Evolutionary conservation across 2,797 vertebrate genomes (phyloP).

Genomic region (Chrosomus eos): DNA sequence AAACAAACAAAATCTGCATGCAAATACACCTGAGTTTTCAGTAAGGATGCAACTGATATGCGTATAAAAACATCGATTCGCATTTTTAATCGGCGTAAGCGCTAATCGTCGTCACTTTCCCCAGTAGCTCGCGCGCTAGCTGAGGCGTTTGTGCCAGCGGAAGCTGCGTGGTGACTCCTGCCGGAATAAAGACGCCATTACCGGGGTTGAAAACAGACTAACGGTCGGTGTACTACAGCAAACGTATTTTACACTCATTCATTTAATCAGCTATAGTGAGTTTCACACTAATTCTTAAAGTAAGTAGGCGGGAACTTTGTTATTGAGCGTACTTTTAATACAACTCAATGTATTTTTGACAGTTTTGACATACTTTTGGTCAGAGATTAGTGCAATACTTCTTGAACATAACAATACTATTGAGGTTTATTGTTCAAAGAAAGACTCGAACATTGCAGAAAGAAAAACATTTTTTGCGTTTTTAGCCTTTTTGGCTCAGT

Average conservation of each 20-base stretch:
- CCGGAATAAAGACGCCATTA: constrained; percentile 78
- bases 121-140: constrained; percentile 21
- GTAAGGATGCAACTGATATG: no score
- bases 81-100: not conserved
- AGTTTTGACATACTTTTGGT: constrained; percentile 4
- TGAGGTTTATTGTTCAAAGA: not conserved
- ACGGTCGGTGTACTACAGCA: constrained; percentile 62
- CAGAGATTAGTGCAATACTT: not conserved
- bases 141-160: constrained; percentile 67
- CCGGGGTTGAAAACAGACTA: constrained; percentile 65
- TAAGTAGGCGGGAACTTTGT: not conserved
- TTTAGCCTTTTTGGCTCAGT: constrained; percentile 11
- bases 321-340: not conserved
- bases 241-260: not conserved
- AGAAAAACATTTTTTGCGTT: not conserved
- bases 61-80: not conserved
- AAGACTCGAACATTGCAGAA: not conserved
- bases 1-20: not conserved
- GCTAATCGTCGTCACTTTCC: constrained; percentile 25
- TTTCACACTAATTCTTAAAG: not conserved
- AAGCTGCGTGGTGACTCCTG: constrained; percentile 78
- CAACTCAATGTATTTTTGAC: not conserved
- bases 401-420: not conserved
- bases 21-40: not conserved
- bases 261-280: not conserved